phyloP scores from a whole-genome alignment of 2,888 invertebrate genomes.

The Patella ulyssiponensis region DNA sequence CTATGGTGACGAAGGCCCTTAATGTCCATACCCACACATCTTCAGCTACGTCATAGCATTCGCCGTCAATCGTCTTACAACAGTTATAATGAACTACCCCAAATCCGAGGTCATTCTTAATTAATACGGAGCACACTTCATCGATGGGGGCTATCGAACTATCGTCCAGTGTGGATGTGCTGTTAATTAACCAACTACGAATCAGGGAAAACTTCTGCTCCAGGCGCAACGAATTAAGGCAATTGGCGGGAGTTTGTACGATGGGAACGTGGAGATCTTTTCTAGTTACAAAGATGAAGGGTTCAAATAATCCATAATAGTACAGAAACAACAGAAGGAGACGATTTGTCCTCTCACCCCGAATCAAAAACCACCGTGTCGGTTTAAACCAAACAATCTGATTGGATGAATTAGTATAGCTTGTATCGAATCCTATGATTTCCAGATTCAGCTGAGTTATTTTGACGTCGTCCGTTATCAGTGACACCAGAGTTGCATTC shows the following conservation, averaged over 20 bases:
- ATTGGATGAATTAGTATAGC: no score
- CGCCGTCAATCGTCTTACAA: slow-evolving; percentile 10
- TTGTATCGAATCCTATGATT: no score
- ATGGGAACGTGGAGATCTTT: not conserved
- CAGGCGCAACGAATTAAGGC: not conserved
- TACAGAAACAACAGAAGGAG: slow-evolving; percentile 31
- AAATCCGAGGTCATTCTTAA: not conserved
- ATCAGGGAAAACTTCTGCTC: not conserved
- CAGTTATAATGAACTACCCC: slow-evolving; percentile 8
- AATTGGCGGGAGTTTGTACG: not conserved
- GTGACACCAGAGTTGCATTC: no score
- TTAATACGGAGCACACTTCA: not conserved
- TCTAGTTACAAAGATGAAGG: slow-evolving; percentile 13
- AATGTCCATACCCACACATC: slow-evolving; percentile 33
- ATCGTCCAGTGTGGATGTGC: no score
- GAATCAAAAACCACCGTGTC: not conserved
- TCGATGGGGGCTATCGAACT: not conserved
- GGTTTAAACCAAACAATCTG: not conserved
- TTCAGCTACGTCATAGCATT: slow-evolving; percentile 25
- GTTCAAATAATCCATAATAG: slow-evolving; percentile 33
- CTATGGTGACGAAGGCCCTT: slow-evolving; percentile 24
- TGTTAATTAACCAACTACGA: no score
- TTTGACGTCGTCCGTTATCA: no score
- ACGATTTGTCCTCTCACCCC: slow-evolving; percentile 11
- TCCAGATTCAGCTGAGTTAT: no score